Percentiles rank a stretch among this genome's conserved stretches.
These are phyloP conservation scores for Drosophila setifemur DNA, from an alignment of 1,140 invertebrate species.

Conservation along the genomic window DNA sequence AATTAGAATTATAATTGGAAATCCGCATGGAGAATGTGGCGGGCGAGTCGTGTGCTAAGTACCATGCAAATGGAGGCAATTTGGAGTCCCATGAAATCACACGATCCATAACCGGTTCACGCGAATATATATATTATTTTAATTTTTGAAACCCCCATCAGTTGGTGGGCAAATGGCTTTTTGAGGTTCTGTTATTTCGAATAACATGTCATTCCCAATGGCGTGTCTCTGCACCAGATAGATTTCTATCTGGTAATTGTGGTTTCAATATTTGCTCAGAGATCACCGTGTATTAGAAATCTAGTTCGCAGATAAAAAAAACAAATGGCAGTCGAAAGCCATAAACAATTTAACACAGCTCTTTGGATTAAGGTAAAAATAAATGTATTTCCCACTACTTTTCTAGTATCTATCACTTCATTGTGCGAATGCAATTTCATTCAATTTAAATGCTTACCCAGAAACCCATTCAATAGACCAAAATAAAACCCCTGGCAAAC, in stretches of 20 bases:
- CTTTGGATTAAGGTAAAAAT: not conserved
- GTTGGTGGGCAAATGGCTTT: conserved; percentile 24
- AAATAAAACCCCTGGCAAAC: conserved; percentile 8
- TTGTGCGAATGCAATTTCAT: conserved; percentile 58
- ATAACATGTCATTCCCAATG: conserved; percentile 57
- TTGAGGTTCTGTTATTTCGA: conserved; percentile 10
- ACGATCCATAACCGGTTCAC: conserved; percentile 22
- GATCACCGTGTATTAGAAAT: conserved; percentile 40
- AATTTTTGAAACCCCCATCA: not conserved
- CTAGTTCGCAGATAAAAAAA: conserved; percentile 2
- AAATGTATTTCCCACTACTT: not conserved
- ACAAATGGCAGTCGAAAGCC: conserved; percentile 3
- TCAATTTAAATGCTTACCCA: conserved; percentile 54
- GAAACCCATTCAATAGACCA: conserved; percentile 46
- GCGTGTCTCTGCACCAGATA: conserved; percentile 47
- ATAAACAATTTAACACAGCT: conserved; percentile 23
- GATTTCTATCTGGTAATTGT: conserved; percentile 58
- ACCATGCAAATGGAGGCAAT: conserved; percentile 69
- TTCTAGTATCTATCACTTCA: no score
- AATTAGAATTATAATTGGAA: conserved; percentile 68
- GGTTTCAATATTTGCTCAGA: conserved; percentile 35
- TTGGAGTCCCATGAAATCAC: conserved; percentile 61
- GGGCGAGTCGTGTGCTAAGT: conserved; percentile 47
- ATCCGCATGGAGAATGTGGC: conserved; percentile 19
- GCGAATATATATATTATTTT: not conserved